Percentiles rank a stretch among this genome's conserved stretches.
Evolutionary conservation across 2,113 vertebrate species (phyloP).

Genomic region (Cyanoramphus novaezelandiae): DNA sequence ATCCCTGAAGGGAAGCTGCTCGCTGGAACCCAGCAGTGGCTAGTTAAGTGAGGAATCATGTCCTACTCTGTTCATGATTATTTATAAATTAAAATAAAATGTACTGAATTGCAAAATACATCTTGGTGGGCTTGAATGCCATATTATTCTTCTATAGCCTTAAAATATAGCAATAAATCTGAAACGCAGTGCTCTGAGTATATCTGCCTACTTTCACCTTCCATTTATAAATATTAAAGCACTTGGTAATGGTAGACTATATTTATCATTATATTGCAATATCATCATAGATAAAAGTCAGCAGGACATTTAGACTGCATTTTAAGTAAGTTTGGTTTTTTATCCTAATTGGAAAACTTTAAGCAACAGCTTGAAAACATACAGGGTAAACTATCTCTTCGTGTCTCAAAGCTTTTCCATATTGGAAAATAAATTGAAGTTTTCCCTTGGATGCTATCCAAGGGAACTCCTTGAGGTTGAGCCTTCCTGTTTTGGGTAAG

Average conservation of each 20-base stretch:
- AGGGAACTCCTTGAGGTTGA: neutral
- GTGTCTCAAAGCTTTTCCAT: neutral
- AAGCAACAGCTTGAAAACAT: neutral
- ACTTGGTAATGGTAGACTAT: neutral
- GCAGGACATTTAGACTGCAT: neutral
- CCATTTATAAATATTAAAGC: neutral
- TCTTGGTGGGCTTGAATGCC: neutral
- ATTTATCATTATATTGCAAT: neutral
- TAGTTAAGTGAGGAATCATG: neutral
- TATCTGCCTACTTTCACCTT: neutral
- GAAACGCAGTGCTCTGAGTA: neutral
- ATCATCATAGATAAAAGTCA: neutral
- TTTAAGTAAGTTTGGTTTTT: conserved; percentile 15
- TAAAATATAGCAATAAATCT: neutral
- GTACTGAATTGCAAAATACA: conserved; percentile 1
- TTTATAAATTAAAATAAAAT: conserved; percentile 14
- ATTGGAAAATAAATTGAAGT: neutral
- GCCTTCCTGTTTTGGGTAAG: too few relatives aligned
- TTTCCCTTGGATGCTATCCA: neutral
- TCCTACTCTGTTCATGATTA: neutral
- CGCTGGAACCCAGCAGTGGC: neutral
- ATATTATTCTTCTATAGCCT: neutral
- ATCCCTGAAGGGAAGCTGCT: neutral
- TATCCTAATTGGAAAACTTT: neutral
- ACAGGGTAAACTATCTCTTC: neutral